These are phyloP conservation scores for Alaudala cheleensis DNA, from an alignment of 2,113 vertebrate species.

Conservation along the genomic window DNA sequence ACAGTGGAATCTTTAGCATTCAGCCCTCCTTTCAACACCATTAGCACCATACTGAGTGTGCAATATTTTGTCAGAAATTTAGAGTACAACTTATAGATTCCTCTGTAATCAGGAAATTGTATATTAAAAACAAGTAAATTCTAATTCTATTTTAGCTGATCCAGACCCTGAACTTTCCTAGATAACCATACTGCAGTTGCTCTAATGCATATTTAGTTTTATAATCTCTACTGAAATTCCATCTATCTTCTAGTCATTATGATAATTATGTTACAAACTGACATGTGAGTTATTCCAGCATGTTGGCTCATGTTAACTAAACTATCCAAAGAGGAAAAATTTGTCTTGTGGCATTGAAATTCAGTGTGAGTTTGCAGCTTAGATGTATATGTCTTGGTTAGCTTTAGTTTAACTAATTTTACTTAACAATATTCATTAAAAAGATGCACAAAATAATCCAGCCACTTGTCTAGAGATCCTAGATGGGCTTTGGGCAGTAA, in stretches of 20 bases:
- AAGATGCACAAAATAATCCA: neutral
- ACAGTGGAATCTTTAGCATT: neutral
- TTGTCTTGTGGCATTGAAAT: neutral
- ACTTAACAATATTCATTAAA: neutral
- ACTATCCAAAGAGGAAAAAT: neutral
- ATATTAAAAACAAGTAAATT: neutral
- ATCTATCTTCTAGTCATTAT: neutral
- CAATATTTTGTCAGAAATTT: neutral
- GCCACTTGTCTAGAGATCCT: neutral
- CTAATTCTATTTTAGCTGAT: neutral
- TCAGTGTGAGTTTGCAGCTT: neutral
- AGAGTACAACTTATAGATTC: neutral
- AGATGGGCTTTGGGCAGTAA: neutral
- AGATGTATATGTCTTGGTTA: neutral
- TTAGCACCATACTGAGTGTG: neutral
- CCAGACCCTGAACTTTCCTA: neutral
- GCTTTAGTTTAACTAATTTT: neutral
- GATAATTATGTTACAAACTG: neutral
- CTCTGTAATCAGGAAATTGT: neutral
- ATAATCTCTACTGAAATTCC: neutral
- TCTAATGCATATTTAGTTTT: slow-evolving; percentile 25
- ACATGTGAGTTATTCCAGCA: neutral
- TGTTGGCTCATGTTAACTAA: neutral
- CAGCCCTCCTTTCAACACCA: neutral
- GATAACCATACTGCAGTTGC: neutral